Evolutionary conservation across 2,888 invertebrate species (phyloP), one percentile per base, ranked within the genome.

Genomic region (Drosophila leonis): DNA sequence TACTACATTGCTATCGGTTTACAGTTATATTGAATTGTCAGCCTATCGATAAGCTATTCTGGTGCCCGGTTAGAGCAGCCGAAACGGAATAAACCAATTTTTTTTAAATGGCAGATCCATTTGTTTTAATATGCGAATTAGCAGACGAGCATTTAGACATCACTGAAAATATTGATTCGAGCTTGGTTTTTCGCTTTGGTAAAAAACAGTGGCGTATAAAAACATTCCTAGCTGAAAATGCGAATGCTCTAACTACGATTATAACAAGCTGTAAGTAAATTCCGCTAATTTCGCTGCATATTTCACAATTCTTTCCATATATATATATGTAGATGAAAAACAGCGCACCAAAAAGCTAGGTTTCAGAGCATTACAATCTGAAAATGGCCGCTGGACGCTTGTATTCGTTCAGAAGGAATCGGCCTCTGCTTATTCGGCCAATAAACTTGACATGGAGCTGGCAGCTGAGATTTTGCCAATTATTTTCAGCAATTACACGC

Each of bases 401-500:
- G 75, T 54, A 0, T 24, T 78, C 9, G 13, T 75, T 5, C 63
- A 65, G 39, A 18, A 42, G 35, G 52, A 56, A 29, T 49, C 27
- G 27, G 48, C 51, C 29, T 2, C 12, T 18, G 4, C 8, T 15
- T 18, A n/a, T 13, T 7, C 55, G 4, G 54, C 72, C 2, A 63
- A 55, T 65, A 7, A 67, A 37, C 7, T 56, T 0, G 84, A 87
- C 27, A 31, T 72, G 29, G 49, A 75, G 31, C 44, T 73, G 10
- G 73, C 75, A 1, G 65, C 63, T 0, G 55, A 69, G 20, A 41
- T 88, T 6, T 59, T 92, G 5, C 75, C 81, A 0, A 49, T 84
- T 5, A 31, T 91, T 20, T 92, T 86, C 12, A 51, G 20, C 15
- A 59, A 85, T 27, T 90, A 75, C 35, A 42, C 13, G 7, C 59